phyloP scores from a whole-genome alignment of 2,797 vertebrate species.

The Morus bassanus region DNA sequence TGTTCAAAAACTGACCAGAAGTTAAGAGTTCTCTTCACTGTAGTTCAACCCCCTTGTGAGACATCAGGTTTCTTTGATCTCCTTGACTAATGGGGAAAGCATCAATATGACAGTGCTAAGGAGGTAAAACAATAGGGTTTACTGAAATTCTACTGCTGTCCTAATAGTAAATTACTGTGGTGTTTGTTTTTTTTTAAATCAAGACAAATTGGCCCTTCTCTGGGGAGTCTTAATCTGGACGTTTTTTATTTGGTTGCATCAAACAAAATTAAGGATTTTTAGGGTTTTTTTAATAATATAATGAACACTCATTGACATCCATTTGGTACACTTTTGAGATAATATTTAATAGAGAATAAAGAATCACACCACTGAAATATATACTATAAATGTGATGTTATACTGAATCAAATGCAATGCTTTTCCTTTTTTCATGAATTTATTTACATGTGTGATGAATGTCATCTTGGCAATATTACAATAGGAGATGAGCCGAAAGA shows the following conservation, averaged over 20 bases:
- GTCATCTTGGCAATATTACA: background rate
- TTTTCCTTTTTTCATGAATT: background rate
- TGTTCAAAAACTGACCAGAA: constrained; percentile 31
- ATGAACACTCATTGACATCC: background rate
- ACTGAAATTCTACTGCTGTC: background rate
- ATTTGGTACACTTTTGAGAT: background rate
- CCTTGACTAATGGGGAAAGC: constrained; percentile 5
- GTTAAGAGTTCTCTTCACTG: constrained; percentile 18
- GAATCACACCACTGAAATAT: background rate
- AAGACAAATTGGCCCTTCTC: background rate
- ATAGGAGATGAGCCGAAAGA: background rate
- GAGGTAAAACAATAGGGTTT: constrained; percentile 12
- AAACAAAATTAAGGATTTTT: background rate
- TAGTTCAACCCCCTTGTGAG: constrained; percentile 42
- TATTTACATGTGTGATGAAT: background rate
- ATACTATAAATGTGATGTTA: background rate
- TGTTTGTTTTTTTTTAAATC: background rate
- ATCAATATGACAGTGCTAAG: background rate
- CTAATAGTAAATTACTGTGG: background rate
- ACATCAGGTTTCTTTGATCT: constrained; percentile 59
- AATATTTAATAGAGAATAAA: background rate
- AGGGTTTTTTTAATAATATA: background rate
- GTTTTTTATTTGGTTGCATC: background rate
- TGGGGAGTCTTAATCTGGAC: background rate
- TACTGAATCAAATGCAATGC: background rate